phyloP scores from a whole-genome alignment of 2,888 invertebrate genomes.

The Leptogaster cylindrica region DNA sequence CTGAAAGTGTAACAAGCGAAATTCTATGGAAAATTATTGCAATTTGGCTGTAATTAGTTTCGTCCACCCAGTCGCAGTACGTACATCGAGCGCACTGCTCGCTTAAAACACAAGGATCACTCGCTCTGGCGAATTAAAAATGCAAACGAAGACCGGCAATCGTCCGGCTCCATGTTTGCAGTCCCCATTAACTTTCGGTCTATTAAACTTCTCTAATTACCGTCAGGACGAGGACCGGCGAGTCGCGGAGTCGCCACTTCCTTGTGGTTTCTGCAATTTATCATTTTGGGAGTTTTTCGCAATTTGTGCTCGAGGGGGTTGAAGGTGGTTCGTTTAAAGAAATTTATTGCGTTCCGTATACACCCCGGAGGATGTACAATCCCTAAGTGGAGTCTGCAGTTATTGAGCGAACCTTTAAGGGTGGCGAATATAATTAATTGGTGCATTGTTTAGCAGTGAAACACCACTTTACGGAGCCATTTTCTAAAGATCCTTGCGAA shows the following conservation, averaged over 20 bases:
- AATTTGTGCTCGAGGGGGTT: not conserved
- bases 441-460: too few relatives aligned
- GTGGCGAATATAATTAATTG: too few relatives aligned
- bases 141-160: conserved; percentile 32
- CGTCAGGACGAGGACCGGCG: too few relatives aligned
- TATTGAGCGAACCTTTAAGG: too few relatives aligned
- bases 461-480: too few relatives aligned
- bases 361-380: not conserved
- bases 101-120: conserved; percentile 13
- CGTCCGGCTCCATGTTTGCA: conserved; percentile 33
- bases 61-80: not conserved
- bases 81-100: not conserved
- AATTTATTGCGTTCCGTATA: not conserved
- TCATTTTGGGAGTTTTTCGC: conserved; percentile 3
- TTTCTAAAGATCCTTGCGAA: too few relatives aligned
- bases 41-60: conserved; percentile 2
- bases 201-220: conserved; percentile 12
- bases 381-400: too few relatives aligned
- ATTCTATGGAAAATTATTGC: not conserved
- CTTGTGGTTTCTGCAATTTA: not conserved
- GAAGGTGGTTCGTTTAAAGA: not conserved
- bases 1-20: too few relatives aligned
- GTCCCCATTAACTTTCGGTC: conserved; percentile 28
- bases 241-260: not conserved
- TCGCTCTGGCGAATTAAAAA: conserved; percentile 26